These are phyloP conservation scores for Panurus biarmicus DNA, from an alignment of 2,113 vertebrate species.

Conservation along the genomic window DNA sequence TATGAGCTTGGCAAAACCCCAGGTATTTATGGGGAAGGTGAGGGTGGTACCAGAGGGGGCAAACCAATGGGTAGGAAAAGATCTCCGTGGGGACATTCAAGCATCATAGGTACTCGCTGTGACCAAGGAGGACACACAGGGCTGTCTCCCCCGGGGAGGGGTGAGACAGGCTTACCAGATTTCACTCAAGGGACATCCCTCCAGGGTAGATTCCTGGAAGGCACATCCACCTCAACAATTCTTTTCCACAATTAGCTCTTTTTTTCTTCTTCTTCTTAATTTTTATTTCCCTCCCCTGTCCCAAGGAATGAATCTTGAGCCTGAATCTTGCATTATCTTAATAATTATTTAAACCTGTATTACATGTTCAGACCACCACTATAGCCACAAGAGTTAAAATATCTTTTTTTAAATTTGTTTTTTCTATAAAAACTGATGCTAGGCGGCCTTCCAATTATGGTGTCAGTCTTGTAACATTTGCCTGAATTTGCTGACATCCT, in stretches of 20 bases:
- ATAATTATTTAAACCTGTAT: neutral
- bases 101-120: no score
- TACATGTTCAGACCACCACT: neutral
- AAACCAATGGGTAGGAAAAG: no score
- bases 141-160: no score
- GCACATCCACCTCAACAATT: no score
- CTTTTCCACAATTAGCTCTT: neutral
- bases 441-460: slow-evolving; percentile 39
- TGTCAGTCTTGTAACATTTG: neutral
- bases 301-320: neutral
- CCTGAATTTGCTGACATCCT: slow-evolving; percentile 36
- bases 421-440: neutral
- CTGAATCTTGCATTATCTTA: neutral
- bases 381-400: neutral
- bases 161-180: no score
- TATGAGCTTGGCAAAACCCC: no score
- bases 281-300: neutral
- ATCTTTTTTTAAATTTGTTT: neutral
- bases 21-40: no score
- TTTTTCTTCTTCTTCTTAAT: neutral
- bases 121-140: no score
- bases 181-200: no score
- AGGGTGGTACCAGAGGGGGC: no score
- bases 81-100: no score
- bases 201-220: no score